Evolutionary conservation across 2,113 vertebrate species (phyloP), one percentile per base, ranked within the genome.

Genomic region (Panthera leo): DNA sequence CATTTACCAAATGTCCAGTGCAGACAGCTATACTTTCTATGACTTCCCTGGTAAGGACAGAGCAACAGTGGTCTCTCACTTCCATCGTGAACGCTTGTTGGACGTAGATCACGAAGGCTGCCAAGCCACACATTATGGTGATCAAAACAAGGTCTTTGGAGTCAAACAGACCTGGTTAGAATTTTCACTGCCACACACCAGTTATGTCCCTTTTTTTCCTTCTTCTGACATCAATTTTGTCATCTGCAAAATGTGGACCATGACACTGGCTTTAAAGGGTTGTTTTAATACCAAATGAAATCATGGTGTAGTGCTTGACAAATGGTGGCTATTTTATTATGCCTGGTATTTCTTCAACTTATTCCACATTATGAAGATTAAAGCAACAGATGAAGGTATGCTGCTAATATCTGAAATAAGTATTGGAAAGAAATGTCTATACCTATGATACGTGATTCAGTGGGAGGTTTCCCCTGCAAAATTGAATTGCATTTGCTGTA

Each of bases 241-340:
- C 65, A 45, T 61, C 31, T 89, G 58, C 31, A 87, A 93, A 89
- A 94, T 27, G 29, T 45, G 19, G 29, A 65, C 58, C 89, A 89
- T 42, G 25, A 73, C 7, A 48, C 53, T 68, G 85, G 42, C 7
- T 25, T 94, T 61, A 85, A 5, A 94, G 29, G 45, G 13, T 16
- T 39, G n/a, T n/a, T 91, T n/a, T 68, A 85, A 91, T 82, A 95
- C 7, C 67, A 93, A 82, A 34, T 85, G 21, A 90, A 93, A 86
- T 78, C 76, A 76, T 68, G 36, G 23, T 58, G 27, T 7, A 39
- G 18, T 31, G 63, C 15, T 85, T 80, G 63, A 68, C n/a, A 86
- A 86, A 27, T 55, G 39, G 21, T 13, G 90, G 25, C 21, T 31
- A 36, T 85, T 87, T 94, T 53, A 73, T 82, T 42, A 85, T 73